Conservation (phyloP, 1,140 invertebrate species). For the Alviniconcha marisindica region DNA sequence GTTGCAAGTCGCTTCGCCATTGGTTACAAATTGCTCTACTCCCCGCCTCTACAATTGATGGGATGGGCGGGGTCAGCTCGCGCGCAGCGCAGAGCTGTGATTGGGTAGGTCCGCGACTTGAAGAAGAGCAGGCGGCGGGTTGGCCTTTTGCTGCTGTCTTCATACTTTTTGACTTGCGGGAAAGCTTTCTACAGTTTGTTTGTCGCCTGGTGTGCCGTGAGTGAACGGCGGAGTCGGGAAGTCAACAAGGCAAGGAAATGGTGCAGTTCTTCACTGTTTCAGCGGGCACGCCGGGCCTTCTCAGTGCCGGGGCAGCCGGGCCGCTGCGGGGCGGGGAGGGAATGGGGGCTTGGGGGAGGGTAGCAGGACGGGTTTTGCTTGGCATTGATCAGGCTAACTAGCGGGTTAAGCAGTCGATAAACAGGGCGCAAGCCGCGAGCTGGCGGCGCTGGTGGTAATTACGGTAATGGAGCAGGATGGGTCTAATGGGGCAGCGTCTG, state of each 20-base stretch:
- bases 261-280: neutral
- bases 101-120: neutral
- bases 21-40: neutral
- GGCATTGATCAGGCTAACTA: slow-evolving; percentile 29
- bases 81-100: neutral
- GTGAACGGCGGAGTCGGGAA: neutral
- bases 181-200: slow-evolving; percentile 13
- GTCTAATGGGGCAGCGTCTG: slow-evolving; percentile 29
- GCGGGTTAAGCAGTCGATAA: slow-evolving; percentile 22
- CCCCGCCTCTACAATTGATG: neutral
- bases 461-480: slow-evolving; percentile 33
- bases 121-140: no score
- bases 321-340: neutral
- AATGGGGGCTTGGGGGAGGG: neutral
- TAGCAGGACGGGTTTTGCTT: neutral
- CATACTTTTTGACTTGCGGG: no score
- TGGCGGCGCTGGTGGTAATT: slow-evolving; percentile 29
- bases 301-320: neutral
- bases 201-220: neutral
- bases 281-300: neutral
- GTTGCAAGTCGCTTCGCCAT: slow-evolving; percentile 27
- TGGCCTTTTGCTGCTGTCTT: no score
- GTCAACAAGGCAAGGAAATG: slow-evolving; percentile 13
- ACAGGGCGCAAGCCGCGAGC: slow-evolving; percentile 2
- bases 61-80: neutral